Evolutionary conservation across 2,113 vertebrate genomes (phyloP).

Genomic region (Anseranas semipalmata): DNA sequence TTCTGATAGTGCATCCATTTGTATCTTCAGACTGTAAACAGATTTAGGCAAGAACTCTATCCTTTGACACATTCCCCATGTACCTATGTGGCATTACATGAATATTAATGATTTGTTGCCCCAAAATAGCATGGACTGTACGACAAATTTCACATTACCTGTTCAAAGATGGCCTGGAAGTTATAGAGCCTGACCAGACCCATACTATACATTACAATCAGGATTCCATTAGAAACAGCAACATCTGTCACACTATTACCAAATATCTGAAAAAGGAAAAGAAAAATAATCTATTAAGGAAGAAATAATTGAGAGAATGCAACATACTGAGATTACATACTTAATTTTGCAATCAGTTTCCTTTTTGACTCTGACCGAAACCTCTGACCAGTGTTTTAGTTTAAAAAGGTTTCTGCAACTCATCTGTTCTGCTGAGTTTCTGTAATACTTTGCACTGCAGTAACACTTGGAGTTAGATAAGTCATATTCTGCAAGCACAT

Average conservation of each 20-base stretch:
- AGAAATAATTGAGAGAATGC: constrained; percentile 27
- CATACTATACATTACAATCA: constrained; percentile 89
- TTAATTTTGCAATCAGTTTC: not conserved
- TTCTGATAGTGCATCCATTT: not conserved
- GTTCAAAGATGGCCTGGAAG: constrained; percentile 87
- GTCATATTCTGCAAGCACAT: not conserved
- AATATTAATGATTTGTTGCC: not conserved
- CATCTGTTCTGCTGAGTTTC: not conserved
- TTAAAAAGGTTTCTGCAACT: not conserved
- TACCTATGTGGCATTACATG: not conserved
- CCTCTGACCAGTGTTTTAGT: not conserved
- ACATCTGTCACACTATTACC: constrained; percentile 88
- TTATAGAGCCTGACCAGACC: constrained; percentile 92
- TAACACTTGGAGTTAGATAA: not conserved
- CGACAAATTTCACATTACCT: constrained; percentile 75
- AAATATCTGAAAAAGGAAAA: constrained; percentile 84
- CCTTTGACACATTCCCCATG: not conserved
- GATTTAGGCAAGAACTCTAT: not conserved
- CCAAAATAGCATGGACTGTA: not conserved
- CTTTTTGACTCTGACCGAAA: not conserved
- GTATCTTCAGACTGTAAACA: not conserved
- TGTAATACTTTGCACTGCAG: not conserved
- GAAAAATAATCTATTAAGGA: constrained; percentile 25
- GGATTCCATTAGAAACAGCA: constrained; percentile 87
- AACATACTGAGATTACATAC: not conserved